Evolutionary conservation across 2,888 invertebrate genomes (phyloP).

Genomic region (Drosophila phalerata): DNA sequence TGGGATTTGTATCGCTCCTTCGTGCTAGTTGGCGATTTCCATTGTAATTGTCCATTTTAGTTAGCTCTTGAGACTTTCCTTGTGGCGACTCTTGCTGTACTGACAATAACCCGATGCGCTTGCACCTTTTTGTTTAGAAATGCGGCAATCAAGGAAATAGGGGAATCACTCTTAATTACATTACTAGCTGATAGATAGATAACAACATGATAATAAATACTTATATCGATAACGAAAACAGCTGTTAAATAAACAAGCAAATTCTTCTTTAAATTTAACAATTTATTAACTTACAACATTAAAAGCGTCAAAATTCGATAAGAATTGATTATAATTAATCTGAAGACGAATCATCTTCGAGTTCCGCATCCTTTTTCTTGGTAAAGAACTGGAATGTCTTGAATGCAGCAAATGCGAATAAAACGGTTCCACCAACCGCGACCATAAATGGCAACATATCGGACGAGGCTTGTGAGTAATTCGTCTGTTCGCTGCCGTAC

Average conservation of each 20-base stretch:
- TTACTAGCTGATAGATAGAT: neutral
- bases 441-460: constrained; percentile 69
- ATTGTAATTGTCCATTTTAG: constrained; percentile 6
- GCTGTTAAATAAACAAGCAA: neutral
- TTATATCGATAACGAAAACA: neutral
- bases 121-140: neutral
- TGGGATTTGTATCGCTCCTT: neutral
- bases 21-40: neutral
- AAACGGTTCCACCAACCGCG: constrained; percentile 64
- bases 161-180: neutral
- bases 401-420: constrained; percentile 67
- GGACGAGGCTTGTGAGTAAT: constrained; percentile 43
- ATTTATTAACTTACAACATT: neutral
- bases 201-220: neutral
- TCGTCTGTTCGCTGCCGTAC: constrained; percentile 9
- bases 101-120: neutral
- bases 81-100: neutral
- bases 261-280: neutral
- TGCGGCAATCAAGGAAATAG: neutral
- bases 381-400: constrained; percentile 67
- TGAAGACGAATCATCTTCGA: constrained; percentile 49
- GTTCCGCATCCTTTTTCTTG: constrained; percentile 47
- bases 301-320: constrained; percentile 1
- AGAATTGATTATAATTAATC: constrained; percentile 17
- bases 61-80: neutral